Evolutionary conservation across 1,140 invertebrate genomes (phyloP).

Genomic region (Pinna nobilis): DNA sequence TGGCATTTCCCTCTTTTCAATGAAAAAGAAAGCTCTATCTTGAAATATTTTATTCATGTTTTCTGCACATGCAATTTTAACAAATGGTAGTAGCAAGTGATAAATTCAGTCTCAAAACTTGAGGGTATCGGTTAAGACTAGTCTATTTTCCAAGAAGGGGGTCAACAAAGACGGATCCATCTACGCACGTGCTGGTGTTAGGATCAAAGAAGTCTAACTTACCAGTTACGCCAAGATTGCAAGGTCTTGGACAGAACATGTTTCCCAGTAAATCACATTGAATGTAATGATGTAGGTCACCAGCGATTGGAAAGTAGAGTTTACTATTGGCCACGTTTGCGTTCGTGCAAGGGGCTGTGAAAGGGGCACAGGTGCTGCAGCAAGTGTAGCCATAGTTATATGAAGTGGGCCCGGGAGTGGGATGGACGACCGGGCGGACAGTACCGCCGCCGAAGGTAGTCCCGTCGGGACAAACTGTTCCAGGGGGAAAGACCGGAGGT

Average conservation of each 20-base stretch:
- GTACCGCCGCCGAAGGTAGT: background rate
- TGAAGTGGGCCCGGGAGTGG: background rate
- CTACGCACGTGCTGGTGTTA: conserved; percentile 27
- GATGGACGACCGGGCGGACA: background rate
- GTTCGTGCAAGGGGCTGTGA: conserved; percentile 20
- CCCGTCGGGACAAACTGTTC: background rate
- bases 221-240: background rate
- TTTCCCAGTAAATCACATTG: conserved; percentile 44
- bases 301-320: conserved; percentile 20
- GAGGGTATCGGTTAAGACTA: too few species aligned
- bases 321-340: conserved; percentile 14
- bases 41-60: too few species aligned
- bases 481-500: background rate
- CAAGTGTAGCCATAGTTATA: conserved; percentile 13
- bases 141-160: too few species aligned
- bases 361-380: conserved; percentile 20
- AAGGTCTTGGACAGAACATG: conserved; percentile 30
- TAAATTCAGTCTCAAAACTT: too few species aligned
- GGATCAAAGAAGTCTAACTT: conserved; percentile 28
- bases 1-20: too few species aligned
- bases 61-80: too few species aligned
- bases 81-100: too few species aligned
- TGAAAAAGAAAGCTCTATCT: too few species aligned
- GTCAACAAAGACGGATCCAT: too few species aligned
- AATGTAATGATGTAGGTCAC: conserved; percentile 44